phyloP scores from a whole-genome alignment of 2,797 vertebrate genomes.

The Sternarchorhynchus goeldii region DNA sequence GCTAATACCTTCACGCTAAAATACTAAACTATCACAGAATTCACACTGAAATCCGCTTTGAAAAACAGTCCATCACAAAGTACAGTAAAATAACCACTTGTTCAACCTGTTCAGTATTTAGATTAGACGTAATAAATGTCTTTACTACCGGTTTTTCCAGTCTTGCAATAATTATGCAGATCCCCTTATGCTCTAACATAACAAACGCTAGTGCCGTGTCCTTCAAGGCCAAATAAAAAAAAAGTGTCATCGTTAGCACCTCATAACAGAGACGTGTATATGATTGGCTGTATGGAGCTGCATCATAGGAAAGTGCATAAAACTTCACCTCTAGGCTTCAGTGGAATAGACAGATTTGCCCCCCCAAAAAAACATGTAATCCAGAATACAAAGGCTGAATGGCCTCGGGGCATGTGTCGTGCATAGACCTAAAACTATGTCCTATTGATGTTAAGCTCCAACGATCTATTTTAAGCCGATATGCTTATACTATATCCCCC shows the following conservation, averaged over 20 bases:
- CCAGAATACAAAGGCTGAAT: constrained; percentile 64
- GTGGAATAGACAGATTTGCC: too few species aligned
- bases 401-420: too few species aligned
- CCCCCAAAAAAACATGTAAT: too few species aligned
- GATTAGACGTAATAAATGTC: constrained; percentile 36
- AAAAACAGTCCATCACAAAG: constrained; percentile 1
- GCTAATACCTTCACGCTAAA: too few species aligned
- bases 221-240: constrained; percentile 79
- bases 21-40: too few species aligned
- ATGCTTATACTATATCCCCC: too few species aligned
- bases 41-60: neutral
- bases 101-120: neutral
- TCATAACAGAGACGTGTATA: constrained; percentile 80
- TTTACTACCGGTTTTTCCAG: constrained; percentile 7
- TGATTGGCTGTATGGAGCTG: constrained; percentile 68
- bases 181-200: neutral
- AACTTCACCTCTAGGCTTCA: constrained; percentile 64
- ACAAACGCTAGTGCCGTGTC: constrained; percentile 74
- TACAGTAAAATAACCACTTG: neutral
- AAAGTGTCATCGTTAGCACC: constrained; percentile 77
- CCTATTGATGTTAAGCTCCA: too few species aligned
- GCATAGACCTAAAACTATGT: constrained; percentile 56
- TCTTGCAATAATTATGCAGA: constrained; percentile 43
- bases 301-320: constrained; percentile 82
- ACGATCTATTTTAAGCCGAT: too few species aligned